Percentiles rank a stretch among this genome's conserved stretches.
Conservation (phyloP, 2,888 invertebrate species). For the Tolmerus cingulatus region DNA sequence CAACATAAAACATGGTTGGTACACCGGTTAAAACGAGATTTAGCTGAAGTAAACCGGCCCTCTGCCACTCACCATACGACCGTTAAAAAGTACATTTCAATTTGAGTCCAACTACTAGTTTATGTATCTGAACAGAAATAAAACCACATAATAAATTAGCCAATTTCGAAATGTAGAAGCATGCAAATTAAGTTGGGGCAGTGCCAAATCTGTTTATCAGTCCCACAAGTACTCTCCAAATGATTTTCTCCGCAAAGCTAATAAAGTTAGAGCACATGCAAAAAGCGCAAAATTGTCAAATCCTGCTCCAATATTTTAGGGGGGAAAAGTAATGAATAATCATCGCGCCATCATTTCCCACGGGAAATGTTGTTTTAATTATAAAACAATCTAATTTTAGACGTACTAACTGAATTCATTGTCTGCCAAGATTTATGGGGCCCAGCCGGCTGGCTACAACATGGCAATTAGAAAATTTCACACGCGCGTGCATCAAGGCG, state of each 20-base stretch:
- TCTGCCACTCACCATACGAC: neutral
- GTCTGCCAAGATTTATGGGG: neutral
- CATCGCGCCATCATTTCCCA: neutral
- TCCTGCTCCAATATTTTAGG: neutral
- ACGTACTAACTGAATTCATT: neutral
- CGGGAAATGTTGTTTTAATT: neutral
- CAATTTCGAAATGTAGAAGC: neutral
- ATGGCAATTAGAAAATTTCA: neutral
- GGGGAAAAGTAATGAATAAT: neutral
- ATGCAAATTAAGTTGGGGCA: neutral
- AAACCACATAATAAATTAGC: neutral
- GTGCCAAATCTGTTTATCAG: neutral
- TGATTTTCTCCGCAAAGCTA: neutral
- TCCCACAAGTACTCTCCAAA: neutral
- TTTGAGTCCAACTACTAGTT: neutral
- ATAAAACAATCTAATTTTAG: neutral
- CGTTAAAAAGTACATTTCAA: neutral
- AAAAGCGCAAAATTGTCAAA: neutral
- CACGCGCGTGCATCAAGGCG: neutral
- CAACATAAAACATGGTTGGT: neutral
- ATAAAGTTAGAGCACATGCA: neutral
- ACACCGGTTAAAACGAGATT: neutral
- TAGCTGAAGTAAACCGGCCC: neutral
- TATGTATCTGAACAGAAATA: neutral
- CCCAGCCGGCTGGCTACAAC: neutral